phyloP scores from a whole-genome alignment of 2,113 vertebrate species.

The Brevimyrus niger region DNA sequence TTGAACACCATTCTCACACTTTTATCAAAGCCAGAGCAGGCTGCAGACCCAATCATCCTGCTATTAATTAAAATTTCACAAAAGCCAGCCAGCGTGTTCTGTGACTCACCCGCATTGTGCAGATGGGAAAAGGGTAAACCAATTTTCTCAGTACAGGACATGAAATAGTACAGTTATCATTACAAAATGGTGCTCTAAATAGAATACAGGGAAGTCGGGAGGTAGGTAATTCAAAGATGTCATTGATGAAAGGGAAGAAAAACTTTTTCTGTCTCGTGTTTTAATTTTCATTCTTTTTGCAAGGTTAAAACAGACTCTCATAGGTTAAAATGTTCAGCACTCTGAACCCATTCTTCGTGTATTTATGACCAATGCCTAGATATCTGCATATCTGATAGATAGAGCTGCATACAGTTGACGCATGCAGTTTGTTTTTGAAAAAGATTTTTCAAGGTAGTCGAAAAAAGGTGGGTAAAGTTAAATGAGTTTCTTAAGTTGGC shows the following conservation, averaged over 20 bases:
- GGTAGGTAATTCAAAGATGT: neutral
- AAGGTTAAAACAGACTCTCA: neutral
- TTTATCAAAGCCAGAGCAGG: neutral
- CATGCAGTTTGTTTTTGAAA: neutral
- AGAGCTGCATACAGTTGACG: neutral
- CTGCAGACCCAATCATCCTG: neutral
- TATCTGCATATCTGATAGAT: neutral
- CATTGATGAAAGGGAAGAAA: neutral
- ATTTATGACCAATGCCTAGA: neutral
- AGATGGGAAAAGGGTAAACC: neutral
- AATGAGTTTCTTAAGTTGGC: neutral
- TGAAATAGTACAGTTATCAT: neutral
- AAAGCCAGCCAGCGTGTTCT: neutral
- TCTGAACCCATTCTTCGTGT: neutral
- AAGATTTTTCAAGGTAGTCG: neutral
- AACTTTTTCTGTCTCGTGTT: neutral
- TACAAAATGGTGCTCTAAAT: neutral
- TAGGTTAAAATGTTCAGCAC: neutral
- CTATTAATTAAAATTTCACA: conserved; percentile 5
- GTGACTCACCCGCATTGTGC: neutral
- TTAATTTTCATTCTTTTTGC: neutral
- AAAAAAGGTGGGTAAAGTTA: neutral
- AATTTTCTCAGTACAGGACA: neutral
- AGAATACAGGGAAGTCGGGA: neutral
- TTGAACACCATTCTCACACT: neutral